Percentiles rank a stretch among this genome's conserved stretches.
These are phyloP conservation scores for Aelia acuminata DNA, from an alignment of 2,888 invertebrate species.

Conservation along the genomic window DNA sequence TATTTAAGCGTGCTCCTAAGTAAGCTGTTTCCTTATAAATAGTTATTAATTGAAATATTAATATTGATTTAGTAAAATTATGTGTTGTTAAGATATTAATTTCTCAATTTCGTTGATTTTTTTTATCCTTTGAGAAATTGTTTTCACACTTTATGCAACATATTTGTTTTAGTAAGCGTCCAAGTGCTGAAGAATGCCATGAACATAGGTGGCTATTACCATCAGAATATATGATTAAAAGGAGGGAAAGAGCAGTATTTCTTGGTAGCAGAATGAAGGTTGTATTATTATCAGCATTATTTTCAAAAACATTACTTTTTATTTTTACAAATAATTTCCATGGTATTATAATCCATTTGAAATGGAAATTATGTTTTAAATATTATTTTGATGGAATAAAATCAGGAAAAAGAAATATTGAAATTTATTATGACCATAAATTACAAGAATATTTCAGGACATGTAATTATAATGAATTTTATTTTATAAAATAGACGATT, in stretches of 20 bases:
- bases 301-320: background rate
- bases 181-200: constrained; percentile 93
- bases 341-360: background rate
- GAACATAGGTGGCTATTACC: constrained; percentile 96
- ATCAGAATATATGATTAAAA: constrained; percentile 92
- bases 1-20: constrained; percentile 95
- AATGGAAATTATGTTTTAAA: background rate
- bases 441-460: too few relatives aligned
- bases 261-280: constrained; percentile 86
- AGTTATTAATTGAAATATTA: background rate
- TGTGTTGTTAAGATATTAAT: constrained; percentile 59
- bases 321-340: background rate
- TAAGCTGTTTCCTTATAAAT: constrained; percentile 70
- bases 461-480: too few relatives aligned
- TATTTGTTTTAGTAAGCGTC: constrained; percentile 82
- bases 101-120: background rate
- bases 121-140: background rate
- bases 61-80: background rate
- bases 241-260: constrained; percentile 90
- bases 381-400: background rate
- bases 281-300: constrained; percentile 63
- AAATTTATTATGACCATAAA: background rate
- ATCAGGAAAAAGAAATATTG: background rate
- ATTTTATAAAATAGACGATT: too few relatives aligned
- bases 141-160: background rate